Evolutionary conservation across 2,797 vertebrate species (phyloP).

Genomic region (Tenualosa ilisha): DNA sequence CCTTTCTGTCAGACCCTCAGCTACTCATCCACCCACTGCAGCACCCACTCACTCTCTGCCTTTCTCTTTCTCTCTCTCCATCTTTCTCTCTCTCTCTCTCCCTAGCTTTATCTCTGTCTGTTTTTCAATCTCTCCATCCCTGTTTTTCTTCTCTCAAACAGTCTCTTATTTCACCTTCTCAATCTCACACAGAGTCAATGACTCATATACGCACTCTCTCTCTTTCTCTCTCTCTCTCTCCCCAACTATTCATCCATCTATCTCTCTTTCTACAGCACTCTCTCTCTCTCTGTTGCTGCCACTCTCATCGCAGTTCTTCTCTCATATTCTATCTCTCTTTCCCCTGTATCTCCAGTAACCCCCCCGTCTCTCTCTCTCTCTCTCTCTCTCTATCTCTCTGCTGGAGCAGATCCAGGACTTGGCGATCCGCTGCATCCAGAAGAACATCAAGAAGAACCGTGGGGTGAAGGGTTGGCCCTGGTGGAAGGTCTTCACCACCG

Average conservation of each 20-base stretch:
- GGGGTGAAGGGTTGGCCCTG: slow-evolving; percentile 95
- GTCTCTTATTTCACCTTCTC: slow-evolving; percentile 1
- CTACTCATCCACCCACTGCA: background rate
- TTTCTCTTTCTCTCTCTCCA: slow-evolving; percentile 21
- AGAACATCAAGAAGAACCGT: slow-evolving; percentile 92
- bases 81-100: background rate
- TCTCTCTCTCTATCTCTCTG: slow-evolving; percentile 44
- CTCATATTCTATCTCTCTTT: background rate
- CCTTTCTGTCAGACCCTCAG: slow-evolving; percentile 10
- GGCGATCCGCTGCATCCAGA: slow-evolving; percentile 92
- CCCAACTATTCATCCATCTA: background rate
- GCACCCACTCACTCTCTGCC: background rate
- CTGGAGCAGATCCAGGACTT: slow-evolving; percentile 86
- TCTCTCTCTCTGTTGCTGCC: background rate
- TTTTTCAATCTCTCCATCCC: background rate
- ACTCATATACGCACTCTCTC: background rate
- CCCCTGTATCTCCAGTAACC: too few species aligned
- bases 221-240: background rate
- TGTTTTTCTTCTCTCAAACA: background rate
- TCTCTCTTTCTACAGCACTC: background rate
- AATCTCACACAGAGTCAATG: background rate
- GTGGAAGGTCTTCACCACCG: slow-evolving; percentile 96
- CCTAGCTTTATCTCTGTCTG: background rate
- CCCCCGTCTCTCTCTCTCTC: slow-evolving; percentile 44
- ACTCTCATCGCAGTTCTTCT: too few species aligned